These are phyloP conservation scores for Chitala chitala DNA, from an alignment of 2,113 vertebrate genomes.

Conservation along the genomic window DNA sequence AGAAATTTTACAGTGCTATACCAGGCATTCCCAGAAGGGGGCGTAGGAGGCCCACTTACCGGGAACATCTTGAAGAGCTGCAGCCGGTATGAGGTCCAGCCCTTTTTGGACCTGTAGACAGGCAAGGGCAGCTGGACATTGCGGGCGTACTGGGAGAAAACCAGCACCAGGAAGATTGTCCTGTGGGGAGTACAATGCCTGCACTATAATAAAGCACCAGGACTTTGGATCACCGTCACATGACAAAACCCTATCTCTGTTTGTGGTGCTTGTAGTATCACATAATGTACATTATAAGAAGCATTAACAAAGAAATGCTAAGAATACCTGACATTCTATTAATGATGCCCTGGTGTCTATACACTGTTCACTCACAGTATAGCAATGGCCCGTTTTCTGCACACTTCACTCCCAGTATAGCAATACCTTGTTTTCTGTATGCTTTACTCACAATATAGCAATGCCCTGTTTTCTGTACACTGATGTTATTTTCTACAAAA, in stretches of 20 bases:
- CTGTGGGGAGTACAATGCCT: slow-evolving; percentile 59
- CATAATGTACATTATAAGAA: no score
- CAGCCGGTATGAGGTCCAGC: slow-evolving; percentile 90
- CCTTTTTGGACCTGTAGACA: slow-evolving; percentile 92
- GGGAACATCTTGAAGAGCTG: slow-evolving; percentile 99
- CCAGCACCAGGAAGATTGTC: slow-evolving; percentile 91
- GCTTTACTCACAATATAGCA: slow-evolving; percentile 22
- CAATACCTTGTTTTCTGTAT: no score
- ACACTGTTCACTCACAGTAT: not conserved
- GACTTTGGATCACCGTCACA: no score
- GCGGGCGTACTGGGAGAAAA: slow-evolving; percentile 97
- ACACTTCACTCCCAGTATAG: slow-evolving; percentile 25
- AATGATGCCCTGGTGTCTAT: no score
- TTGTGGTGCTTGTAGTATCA: no score
- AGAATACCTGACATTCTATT: no score
- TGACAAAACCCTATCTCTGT: no score
- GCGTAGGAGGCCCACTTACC: slow-evolving; percentile 63
- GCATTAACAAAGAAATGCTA: no score
- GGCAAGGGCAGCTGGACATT: slow-evolving; percentile 94
- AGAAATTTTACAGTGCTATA: not conserved
- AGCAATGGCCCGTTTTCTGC: no score
- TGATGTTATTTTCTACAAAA: no score
- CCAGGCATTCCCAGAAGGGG: not conserved
- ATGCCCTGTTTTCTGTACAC: not conserved
- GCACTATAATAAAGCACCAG: not conserved